A percentile compares a stretch with the other conserved stretches of the same genome.
These are phyloP conservation scores for Hemicrepidius hirtus DNA, from an alignment of 2,888 invertebrate species.

Conservation along the genomic window DNA sequence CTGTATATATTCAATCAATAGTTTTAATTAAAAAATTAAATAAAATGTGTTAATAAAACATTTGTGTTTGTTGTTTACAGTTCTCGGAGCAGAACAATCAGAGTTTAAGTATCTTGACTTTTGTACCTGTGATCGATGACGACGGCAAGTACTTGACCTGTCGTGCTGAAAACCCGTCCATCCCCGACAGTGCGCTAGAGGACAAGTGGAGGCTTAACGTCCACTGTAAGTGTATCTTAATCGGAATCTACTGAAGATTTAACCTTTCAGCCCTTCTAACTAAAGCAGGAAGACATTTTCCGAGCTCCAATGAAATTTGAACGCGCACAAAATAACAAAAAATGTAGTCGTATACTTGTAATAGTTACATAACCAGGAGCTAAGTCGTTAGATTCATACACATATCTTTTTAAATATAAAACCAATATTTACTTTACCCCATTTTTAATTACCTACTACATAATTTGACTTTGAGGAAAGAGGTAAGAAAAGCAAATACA, in stretches of 20 bases:
- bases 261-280: slow-evolving; percentile 35
- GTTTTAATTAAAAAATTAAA: too few relatives aligned
- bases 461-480: too few relatives aligned
- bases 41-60: neutral
- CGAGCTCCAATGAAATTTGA: neutral
- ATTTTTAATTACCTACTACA: too few relatives aligned
- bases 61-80: slow-evolving; percentile 72
- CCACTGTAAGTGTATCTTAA: slow-evolving; percentile 81
- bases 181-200: slow-evolving; percentile 87
- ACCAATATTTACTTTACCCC: too few relatives aligned
- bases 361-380: too few relatives aligned
- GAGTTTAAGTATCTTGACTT: slow-evolving; percentile 87
- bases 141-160: slow-evolving; percentile 93
- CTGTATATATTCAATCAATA: too few relatives aligned
- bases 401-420: too few relatives aligned
- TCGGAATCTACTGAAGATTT: slow-evolving; percentile 45
- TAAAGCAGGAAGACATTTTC: slow-evolving; percentile 13
- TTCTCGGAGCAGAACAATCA: slow-evolving; percentile 88
- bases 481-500: too few relatives aligned
- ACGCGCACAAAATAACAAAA: neutral
- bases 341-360: neutral
- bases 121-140: slow-evolving; percentile 89
- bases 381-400: too few relatives aligned
- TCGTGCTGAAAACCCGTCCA: slow-evolving; percentile 90
- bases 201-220: slow-evolving; percentile 92